Evolutionary conservation across 2,888 invertebrate genomes (phyloP), one percentile per base, ranked within the genome.

Genomic region (Eupsilia transversa): DNA sequence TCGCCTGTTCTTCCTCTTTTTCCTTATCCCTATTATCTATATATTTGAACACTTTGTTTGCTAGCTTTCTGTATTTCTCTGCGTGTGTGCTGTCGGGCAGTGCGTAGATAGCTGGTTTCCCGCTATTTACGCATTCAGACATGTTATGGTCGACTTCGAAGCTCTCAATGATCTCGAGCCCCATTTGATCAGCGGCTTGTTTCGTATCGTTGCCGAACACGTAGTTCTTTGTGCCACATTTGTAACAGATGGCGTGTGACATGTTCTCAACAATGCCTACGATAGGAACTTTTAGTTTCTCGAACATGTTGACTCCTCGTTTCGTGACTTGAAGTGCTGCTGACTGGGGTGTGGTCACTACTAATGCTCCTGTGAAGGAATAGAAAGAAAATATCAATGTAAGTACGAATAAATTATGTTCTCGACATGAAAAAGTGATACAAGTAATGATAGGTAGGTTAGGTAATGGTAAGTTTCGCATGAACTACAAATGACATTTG

Each of bases 231-330:
- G 97, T 96, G 33, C 97, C 97, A 92, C 99, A 99, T 41, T 98
- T 97, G 0, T 97, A 97, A 92, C 99, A 99, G 61, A 97, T 95
- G 0, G 98, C 97, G 74, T 97, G 97, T 6, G 98, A 97, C 99
- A 99, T 99, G 93, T 99, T 99, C 91, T 99, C 98, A 0, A 99
- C 97, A 77, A 99, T 92, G n/a, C 99, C 99, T 64, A 98, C 97
- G 57, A 99, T 97, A 0, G 98, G 98, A 12, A 99, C 97, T 80
- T 97, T 97, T 3, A 99, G 96, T 91, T 98, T 99, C 79, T 97
- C 97, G 89, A 99, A 98, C 99, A 99, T 99, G 86, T 97, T 97
- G 0, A 98, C 98, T 20, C 99, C 99, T 86, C 98, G 97, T 87
- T 97, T 97, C 0, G 99, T 98, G 38, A 99, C 99, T 91, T 99